A percentile compares a stretch with the other conserved stretches of the same genome.
phyloP scores from a whole-genome alignment of 2,113 vertebrate genomes.

The Corvus moneduloides region DNA sequence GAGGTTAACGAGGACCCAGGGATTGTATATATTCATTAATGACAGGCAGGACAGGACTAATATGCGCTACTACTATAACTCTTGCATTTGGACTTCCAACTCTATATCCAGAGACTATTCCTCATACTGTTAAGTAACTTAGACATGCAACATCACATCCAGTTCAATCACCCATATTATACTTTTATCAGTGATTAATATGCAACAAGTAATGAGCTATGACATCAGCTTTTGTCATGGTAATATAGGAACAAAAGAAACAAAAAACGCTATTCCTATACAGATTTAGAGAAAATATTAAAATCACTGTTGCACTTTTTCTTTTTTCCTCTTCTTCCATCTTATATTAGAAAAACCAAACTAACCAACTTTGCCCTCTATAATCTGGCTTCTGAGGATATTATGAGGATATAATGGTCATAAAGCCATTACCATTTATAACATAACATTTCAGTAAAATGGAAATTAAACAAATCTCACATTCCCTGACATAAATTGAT shows the following conservation, averaged over 20 bases:
- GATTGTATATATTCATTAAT: neutral
- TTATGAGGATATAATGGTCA: neutral
- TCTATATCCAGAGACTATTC: neutral
- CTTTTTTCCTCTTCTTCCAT: neutral
- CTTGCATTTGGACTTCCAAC: neutral
- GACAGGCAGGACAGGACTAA: neutral
- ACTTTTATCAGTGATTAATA: neutral
- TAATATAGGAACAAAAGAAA: neutral
- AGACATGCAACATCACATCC: neutral
- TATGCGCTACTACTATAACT: accelerated
- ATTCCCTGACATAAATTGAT: neutral
- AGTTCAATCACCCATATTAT: neutral
- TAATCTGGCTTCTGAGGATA: neutral
- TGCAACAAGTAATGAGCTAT: neutral
- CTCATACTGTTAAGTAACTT: neutral
- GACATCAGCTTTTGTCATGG: neutral
- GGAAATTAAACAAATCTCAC: neutral
- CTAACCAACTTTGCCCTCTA: neutral
- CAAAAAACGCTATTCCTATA: neutral
- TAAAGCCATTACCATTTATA: neutral
- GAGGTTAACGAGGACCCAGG: neutral
- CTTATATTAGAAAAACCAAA: neutral
- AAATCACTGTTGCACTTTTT: neutral
- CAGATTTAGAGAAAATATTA: neutral
- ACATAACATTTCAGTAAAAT: neutral